Evolutionary conservation across 2,113 vertebrate species (phyloP).

Genomic region (Tragelaphus scriptus): DNA sequence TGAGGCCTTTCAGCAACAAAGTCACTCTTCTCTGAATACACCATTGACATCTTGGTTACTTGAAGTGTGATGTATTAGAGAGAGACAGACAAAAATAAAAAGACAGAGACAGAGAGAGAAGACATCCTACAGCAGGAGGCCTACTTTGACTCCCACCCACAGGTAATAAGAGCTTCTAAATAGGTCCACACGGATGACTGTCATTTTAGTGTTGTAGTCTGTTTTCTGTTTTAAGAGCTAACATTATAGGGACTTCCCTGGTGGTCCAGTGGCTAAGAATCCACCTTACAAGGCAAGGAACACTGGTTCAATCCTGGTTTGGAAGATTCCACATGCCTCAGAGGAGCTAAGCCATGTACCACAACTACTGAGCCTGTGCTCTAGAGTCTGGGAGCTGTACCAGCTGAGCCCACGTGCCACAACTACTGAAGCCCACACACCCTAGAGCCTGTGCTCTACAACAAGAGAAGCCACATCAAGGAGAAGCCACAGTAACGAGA

Average conservation of each 20-base stretch:
- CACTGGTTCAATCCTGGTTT: background rate
- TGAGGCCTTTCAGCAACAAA: background rate
- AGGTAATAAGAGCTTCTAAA: background rate
- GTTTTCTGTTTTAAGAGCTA: background rate
- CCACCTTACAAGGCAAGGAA: background rate
- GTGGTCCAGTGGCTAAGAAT: background rate
- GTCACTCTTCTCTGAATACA: background rate
- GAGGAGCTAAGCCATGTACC: background rate
- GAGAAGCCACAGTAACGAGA: background rate
- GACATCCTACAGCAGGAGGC: background rate
- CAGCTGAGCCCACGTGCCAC: background rate
- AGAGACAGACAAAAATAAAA: background rate
- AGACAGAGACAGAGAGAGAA: no score
- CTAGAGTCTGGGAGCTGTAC: background rate
- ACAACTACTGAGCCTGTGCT: background rate
- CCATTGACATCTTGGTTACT: background rate
- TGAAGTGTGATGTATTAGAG: background rate
- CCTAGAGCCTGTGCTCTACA: background rate
- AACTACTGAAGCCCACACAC: background rate
- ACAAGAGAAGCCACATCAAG: background rate
- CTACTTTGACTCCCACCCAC: background rate
- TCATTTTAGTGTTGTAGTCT: fast-evolving
- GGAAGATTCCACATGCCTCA: background rate
- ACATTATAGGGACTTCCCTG: background rate
- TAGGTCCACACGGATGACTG: background rate